Evolutionary conservation across 2,797 vertebrate genomes (phyloP), one percentile per base, ranked within the genome.

Genomic region (Lophius americanus): DNA sequence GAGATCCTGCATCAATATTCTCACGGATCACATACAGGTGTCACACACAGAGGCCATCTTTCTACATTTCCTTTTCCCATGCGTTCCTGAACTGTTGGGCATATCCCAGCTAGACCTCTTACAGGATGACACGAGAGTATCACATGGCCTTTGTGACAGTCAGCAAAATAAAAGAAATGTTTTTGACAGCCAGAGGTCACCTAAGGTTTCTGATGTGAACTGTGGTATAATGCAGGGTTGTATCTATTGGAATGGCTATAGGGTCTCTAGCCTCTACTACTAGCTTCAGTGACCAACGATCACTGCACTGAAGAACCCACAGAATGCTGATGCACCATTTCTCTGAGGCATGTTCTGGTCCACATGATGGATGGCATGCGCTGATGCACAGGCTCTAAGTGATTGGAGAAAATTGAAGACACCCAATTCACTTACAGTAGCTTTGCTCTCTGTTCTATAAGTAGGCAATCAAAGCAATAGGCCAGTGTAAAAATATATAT

Each of bases 321-420:
- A 93, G 91, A 95, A 90, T 95, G 95, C 94, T 96, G 95, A 95
- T 94, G 94, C 92, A 91, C 92, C 87, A 82, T 93, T 92, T 93
- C 94, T 95, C 94, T 89, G 88, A 90, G 90, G 89, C 91, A 84
- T 80, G 75, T 88, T 89, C 82, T 82, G 79, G 81, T 82, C 72
- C 68, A 76, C 81, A 95, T 96, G 96, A 97, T 96, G 95, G 96
- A 97, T 96, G 95, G 92, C 86, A 86, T 92, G 92, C 91, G 87
- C 94, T 93, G 93, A 93, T 94, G 92, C 94, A 93, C 94, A 92
- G 91, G 91, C 93, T 93, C 78, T 96, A 95, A 96, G 96, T 97
- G 95, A 96, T 95, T 95, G 95, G 91, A 91, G 90, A 94, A 96
- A 95, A 96, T 94, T 95, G 94, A 96, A 95, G 94, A 95, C 93